Evolutionary conservation across 53 echinoderm and acorn worm genomes (phyloP).

Genomic region (Echinarachnius parma): DNA sequence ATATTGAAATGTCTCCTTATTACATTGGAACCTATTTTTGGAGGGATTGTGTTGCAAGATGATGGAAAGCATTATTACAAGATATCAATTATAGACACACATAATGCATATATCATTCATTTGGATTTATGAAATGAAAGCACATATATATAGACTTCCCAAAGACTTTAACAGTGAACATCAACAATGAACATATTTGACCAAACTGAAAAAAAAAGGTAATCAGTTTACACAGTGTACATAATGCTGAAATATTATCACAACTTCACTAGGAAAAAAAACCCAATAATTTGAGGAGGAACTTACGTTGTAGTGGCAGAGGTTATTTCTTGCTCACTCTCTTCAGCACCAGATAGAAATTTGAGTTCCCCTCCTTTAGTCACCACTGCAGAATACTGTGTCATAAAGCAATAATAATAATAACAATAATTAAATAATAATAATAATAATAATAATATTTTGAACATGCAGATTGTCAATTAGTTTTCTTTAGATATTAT

Average conservation of each 20-base stretch:
- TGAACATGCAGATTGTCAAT: background rate
- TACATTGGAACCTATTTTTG: too few species aligned
- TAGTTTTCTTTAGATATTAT: background rate
- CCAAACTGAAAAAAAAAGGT: background rate
- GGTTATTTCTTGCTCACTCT: constrained; percentile 69
- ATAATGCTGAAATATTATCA: background rate
- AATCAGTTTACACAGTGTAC: too few species aligned
- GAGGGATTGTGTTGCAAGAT: too few species aligned
- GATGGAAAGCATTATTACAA: too few species aligned
- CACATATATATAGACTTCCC: too few species aligned
- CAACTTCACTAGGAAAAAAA: background rate
- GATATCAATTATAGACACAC: too few species aligned
- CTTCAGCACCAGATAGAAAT: constrained; percentile 83
- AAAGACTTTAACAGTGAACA: background rate
- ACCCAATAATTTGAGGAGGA: background rate
- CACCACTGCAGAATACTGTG: constrained; percentile 78
- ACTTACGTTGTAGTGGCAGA: constrained; percentile 58
- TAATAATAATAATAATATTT: background rate
- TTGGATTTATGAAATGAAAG: too few species aligned
- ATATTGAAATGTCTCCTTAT: too few species aligned
- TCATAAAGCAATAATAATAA: background rate
- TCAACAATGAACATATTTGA: background rate
- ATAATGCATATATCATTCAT: too few species aligned
- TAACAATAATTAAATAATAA: background rate
- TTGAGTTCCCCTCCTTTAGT: constrained; percentile 71